Evolutionary conservation across 1,140 invertebrate species (phyloP), one percentile per base, ranked within the genome.

Genomic region (Orchesella cincta): DNA sequence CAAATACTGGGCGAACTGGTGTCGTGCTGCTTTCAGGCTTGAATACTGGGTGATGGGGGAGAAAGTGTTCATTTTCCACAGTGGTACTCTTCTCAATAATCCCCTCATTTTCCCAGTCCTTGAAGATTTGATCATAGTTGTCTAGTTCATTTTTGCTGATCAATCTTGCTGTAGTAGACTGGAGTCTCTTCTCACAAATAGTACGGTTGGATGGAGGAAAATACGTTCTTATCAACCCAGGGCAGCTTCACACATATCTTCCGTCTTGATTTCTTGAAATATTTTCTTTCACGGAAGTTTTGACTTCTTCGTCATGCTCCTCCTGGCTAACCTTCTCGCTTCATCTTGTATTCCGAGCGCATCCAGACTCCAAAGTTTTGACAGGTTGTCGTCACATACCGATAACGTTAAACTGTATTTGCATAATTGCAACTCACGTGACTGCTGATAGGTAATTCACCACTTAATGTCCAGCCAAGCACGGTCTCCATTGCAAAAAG

Each of bases 281-380:
- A n/a, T 35, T 79, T 28, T 77, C 1, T 12, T 73, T 23, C 33
- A 81, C 79, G 57, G 79, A 78, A 1, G 18, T 0, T 51, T 76
- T 75, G 1, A 73, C 64, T 20, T 5, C 54, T 39, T 54, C 62
- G 14, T 81, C 75, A 20, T 18, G 28, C 34, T 81, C 74, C 29
- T 74, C 20, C 36, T 73, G 78, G 33, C 31, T 79, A 72, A 20
- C n/a, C 57, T 72, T 79, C 80, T 39, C 39, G 39, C 46, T 31
- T 75, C 78, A 39, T 81, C 77, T 0, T n/a, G 28, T 36, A 81
- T 81, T 8, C 80, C 80, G 28, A 81, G 33, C 29, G 81, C 79
- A 71, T 86, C 85, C 33, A 86, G 75, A 18, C 57, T 67, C 84
- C 86, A 87, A 16, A 87, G 81, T 46, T 20, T 46, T 20, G 8